Conservation (phyloP, 2,113 vertebrate species). For the Probosciger aterrimus region DNA sequence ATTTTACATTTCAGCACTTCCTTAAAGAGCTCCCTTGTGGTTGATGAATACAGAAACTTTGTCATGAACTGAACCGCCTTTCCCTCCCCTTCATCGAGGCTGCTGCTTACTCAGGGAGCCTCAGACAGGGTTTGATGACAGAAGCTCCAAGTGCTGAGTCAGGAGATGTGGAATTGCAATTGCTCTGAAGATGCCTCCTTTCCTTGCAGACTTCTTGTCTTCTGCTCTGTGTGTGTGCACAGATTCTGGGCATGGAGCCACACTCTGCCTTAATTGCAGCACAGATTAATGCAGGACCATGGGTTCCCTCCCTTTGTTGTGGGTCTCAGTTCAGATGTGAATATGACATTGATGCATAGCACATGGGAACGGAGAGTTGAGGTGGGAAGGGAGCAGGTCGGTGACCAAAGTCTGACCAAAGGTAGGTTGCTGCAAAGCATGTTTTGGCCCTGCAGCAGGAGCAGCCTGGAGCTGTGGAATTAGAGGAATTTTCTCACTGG, state of each 20-base stretch:
- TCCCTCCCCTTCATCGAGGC: neutral
- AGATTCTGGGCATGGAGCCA: neutral
- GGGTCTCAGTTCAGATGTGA: neutral
- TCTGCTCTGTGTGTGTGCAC: neutral
- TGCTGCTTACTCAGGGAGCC: neutral
- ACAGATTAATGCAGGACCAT: neutral
- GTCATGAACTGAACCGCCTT: neutral
- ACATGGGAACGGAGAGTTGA: rapidly evolving
- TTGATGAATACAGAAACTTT: slow-evolving; percentile 14
- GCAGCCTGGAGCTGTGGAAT: neutral
- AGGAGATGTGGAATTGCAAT: neutral
- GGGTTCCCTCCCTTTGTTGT: neutral
- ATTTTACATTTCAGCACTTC: slow-evolving; percentile 37
- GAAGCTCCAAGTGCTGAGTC: neutral
- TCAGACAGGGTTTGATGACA: neutral
- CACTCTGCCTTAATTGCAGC: neutral
- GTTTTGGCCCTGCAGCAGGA: neutral
- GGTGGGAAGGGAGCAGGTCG: neutral
- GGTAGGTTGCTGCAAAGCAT: neutral
- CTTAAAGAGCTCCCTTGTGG: slow-evolving; percentile 26
- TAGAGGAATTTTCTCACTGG: neutral
- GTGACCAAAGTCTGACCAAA: neutral
- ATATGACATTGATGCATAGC: neutral
- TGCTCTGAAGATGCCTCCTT: neutral
- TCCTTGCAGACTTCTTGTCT: neutral